Conservation (phyloP, 2,797 vertebrate genomes). For the Heliangelus exortis region DNA sequence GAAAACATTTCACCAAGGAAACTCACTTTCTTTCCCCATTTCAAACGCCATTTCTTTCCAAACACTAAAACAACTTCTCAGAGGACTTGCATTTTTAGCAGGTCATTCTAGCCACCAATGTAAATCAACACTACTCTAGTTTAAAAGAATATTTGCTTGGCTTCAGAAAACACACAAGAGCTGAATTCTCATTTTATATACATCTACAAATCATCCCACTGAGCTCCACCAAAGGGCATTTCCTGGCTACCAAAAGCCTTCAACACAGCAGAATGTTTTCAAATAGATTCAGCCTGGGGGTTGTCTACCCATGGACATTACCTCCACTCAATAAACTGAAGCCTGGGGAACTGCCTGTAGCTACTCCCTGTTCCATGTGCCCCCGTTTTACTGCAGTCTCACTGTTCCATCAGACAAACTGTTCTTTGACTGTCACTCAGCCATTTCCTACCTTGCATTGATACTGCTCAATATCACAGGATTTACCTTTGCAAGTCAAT, state of each 20-base stretch:
- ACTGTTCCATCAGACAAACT: background rate
- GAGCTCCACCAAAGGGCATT: background rate
- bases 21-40: background rate
- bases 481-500: background rate
- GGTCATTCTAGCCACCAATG: background rate
- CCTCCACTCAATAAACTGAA: background rate
- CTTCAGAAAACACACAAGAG: background rate
- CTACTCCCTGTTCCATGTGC: background rate
- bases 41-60: background rate
- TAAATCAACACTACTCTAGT: background rate
- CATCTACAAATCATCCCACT: background rate
- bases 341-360: background rate
- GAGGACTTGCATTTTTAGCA: background rate
- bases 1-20: background rate
- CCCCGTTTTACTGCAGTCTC: background rate
- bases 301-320: background rate
- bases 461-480: background rate
- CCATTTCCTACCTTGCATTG: background rate
- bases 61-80: background rate
- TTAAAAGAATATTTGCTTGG: background rate
- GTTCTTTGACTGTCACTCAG: background rate
- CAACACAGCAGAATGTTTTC: accelerated
- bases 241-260: background rate
- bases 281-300: background rate
- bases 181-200: background rate